Evolutionary conservation across 1,140 invertebrate genomes (phyloP).

Genomic region (Eubasilissa regina): DNA sequence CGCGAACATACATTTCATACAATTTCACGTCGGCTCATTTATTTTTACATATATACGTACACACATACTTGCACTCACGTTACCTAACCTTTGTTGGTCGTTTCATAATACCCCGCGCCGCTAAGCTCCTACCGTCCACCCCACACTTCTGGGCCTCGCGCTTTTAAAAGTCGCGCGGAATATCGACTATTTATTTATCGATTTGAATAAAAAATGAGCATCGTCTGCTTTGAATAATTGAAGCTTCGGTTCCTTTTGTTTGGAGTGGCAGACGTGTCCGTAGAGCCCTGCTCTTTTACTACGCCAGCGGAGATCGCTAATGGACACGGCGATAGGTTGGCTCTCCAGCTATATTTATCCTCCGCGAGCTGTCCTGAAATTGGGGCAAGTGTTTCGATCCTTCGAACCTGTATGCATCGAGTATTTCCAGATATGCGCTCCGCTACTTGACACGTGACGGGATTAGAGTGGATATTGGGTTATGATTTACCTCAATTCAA

Average conservation of each 20-base stretch:
- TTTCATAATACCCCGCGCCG: neutral
- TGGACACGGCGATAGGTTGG: conserved; percentile 26
- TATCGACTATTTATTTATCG: conserved; percentile 32
- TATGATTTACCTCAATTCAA: conserved; percentile 15
- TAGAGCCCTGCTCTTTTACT: neutral
- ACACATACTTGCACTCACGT: neutral
- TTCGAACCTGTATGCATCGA: conserved; percentile 1
- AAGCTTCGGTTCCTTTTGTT: conserved; percentile 17
- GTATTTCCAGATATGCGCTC: neutral
- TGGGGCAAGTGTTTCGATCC: conserved; percentile 1
- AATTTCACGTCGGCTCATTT: no score
- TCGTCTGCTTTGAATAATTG: conserved; percentile 42
- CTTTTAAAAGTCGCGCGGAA: conserved; percentile 1
- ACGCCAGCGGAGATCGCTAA: neutral
- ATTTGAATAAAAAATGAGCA: conserved; percentile 39
- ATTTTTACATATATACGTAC: neutral
- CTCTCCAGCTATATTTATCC: conserved; percentile 16
- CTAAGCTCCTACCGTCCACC: neutral
- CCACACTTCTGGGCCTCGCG: neutral
- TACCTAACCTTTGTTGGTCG: conserved; percentile 4
- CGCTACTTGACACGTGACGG: conserved; percentile 6
- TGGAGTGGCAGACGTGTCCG: conserved; percentile 21
- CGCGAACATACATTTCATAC: no score
- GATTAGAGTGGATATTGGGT: conserved; percentile 6
- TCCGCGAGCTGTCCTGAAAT: neutral